A percentile compares a stretch with the other conserved stretches of the same genome.
phyloP scores from a whole-genome alignment of 2,797 vertebrate genomes.

The Amazona finschi region DNA sequence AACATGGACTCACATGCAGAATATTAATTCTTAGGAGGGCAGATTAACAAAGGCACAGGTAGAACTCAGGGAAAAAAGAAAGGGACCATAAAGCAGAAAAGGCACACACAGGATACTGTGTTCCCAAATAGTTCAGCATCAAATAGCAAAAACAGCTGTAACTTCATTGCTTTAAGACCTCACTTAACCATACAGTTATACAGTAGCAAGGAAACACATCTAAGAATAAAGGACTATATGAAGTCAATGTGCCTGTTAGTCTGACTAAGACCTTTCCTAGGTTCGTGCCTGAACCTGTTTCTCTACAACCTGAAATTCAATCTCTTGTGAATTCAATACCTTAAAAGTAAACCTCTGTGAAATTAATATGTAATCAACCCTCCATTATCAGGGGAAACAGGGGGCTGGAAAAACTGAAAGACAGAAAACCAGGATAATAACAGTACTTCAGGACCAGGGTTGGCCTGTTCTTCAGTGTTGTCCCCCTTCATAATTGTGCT shows the following conservation, averaged over 20 bases:
- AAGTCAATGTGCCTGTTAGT: not conserved
- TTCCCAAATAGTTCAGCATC: not conserved
- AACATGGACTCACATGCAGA: not conserved
- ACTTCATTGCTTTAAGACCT: slow-evolving; percentile 4
- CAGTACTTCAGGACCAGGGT: not conserved
- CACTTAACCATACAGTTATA: not conserved
- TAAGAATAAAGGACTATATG: slow-evolving; percentile 8
- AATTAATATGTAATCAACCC: not conserved
- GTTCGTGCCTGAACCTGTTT: not conserved
- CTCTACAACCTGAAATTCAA: not conserved
- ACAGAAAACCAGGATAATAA: not conserved
- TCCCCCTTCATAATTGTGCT: not conserved
- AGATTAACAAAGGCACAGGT: not conserved
- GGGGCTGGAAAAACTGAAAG: not conserved
- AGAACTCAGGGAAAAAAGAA: not conserved
- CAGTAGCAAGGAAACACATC: not conserved
- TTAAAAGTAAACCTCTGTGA: not conserved
- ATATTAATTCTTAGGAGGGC: not conserved
- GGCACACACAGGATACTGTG: not conserved
- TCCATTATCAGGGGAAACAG: not conserved
- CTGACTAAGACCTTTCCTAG: not conserved
- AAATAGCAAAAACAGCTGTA: slow-evolving; percentile 26
- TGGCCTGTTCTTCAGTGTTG: fast-evolving
- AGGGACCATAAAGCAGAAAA: not conserved
- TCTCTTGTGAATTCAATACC: not conserved